Evolutionary conservation across 2,113 vertebrate species (phyloP).

Genomic region (Leptobrachium leishanense): DNA sequence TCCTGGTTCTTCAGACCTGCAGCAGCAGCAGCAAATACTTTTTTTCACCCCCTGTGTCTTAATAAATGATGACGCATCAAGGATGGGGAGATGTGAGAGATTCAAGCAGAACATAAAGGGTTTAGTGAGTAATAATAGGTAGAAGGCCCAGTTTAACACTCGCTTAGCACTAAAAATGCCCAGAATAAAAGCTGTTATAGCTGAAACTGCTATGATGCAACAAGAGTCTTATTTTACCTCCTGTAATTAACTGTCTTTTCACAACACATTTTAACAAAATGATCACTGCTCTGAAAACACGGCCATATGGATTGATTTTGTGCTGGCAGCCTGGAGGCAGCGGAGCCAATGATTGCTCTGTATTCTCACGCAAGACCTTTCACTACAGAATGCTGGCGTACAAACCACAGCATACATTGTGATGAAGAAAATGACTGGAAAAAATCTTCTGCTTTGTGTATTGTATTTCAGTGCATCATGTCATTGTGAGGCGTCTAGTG

Average conservation of each 20-base stretch:
- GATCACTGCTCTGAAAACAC: slow-evolving; percentile 42
- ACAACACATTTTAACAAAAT: slow-evolving; percentile 45
- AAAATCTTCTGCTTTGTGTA: not conserved
- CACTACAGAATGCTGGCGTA: slow-evolving; percentile 34
- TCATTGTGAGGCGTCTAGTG: not conserved
- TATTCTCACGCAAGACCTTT: slow-evolving; percentile 41
- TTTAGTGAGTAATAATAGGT: slow-evolving; percentile 1
- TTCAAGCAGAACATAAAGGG: not conserved
- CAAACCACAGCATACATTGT: slow-evolving; percentile 13
- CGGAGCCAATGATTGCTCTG: slow-evolving; percentile 25
- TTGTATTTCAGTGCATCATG: not conserved
- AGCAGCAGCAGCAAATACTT: too few relatives aligned
- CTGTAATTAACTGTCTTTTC: slow-evolving; percentile 46
- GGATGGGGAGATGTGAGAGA: not conserved
- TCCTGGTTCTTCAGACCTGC: too few relatives aligned
- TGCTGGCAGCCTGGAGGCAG: slow-evolving; percentile 33
- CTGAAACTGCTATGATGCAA: slow-evolving; percentile 14
- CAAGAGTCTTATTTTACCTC: slow-evolving; percentile 35
- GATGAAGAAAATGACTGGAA: slow-evolving; percentile 17
- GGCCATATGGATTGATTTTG: slow-evolving; percentile 41
- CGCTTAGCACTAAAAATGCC: slow-evolving; percentile 6
- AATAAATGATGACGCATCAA: not conserved
- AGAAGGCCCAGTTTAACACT: not conserved
- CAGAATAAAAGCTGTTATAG: slow-evolving; percentile 23
- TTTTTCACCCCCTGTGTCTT: too few relatives aligned